Base-by-base conservation (phyloP, 2,888 invertebrate genomes). In the Bursaphelenchus okinawaensis region DNA sequence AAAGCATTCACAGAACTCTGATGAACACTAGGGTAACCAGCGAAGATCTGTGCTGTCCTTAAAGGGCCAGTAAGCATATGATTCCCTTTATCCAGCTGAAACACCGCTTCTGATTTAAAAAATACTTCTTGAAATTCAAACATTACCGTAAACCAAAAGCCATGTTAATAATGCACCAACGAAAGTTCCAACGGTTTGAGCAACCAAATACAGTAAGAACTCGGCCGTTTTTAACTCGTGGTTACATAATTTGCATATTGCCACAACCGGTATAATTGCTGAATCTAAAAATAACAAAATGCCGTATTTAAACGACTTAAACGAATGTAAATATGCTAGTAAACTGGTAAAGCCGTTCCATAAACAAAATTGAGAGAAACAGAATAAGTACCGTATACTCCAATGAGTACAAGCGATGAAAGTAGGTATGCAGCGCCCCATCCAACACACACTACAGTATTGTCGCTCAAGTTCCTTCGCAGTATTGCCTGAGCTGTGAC, bases 111-210 rank as follows among this genome's bases (percentile, higher is more conserved):
- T 24, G 26, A 40, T 12, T 19, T 40, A 40, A n/a, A 16, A 26
- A 54, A 24, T 54, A 1, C 54, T 19, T 54, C 4, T 54, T 16
- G 12, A 24, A 23, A n/a, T 57, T 16, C 29, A n/a, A 31, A 26
- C 62, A 79, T 71, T 76, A 86, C 86, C 86, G 52, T 78, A 82
- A 74, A 86, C 87, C 4, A 86, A 84, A 23, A 83, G 77, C 70
- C 79, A 87, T 12, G 86, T 83, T 50, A 83, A 69, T 2, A 82
- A 81, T 0, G 86, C 82, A 1, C 85, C 87, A 2, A 84, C 66
- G 69, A 87, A 86, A 0, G 85, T 84, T 0, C 87, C 87, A 0
- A 85, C 70, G 70, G 85, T 86, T 75, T 87, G 87, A 0, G 84
- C 86, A 0, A 84, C 29, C 68, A 83, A 80, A 74, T 85, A 87